phyloP scores from a whole-genome alignment of 92 coral and sea anemone species.

The Epizoanthus fatuus region DNA sequence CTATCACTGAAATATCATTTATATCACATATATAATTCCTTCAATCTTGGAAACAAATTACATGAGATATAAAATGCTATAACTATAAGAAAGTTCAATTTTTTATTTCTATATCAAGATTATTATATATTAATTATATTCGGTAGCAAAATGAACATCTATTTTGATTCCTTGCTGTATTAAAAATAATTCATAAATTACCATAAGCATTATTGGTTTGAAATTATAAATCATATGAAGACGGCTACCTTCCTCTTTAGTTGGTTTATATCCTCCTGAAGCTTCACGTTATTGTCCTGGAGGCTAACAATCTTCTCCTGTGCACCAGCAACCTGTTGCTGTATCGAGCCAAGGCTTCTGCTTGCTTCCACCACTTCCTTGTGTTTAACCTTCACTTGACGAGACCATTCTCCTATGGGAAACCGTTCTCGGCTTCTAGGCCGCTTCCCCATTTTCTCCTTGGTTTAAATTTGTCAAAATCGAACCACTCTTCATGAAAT shows the following conservation, averaged over 20 bases:
- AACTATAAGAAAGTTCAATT: too few relatives aligned
- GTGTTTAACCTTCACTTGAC: conserved; percentile 33
- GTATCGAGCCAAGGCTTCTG: conserved; percentile 37
- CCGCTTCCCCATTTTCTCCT: conserved; percentile 49
- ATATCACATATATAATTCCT: too few relatives aligned
- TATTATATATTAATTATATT: too few relatives aligned
- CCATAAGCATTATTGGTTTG: too few relatives aligned
- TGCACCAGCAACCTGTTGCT: conserved; percentile 33
- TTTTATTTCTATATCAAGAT: too few relatives aligned
- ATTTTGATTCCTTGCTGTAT: too few relatives aligned
- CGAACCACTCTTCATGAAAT: conserved; percentile 25
- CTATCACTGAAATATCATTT: too few relatives aligned
- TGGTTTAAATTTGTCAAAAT: conserved; percentile 47
- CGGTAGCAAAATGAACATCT: too few relatives aligned
- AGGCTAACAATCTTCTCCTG: conserved; percentile 14
- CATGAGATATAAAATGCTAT: too few relatives aligned
- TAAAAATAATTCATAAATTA: too few relatives aligned
- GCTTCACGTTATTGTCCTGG: conserved; percentile 31
- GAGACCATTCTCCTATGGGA: conserved; percentile 68
- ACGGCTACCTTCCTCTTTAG: conserved; percentile 47
- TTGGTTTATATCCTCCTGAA: conserved; percentile 45
- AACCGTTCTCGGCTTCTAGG: conserved; percentile 56
- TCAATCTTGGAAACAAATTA: too few relatives aligned
- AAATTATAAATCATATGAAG: too few relatives aligned
- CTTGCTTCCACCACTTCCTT: conserved; percentile 35